These are phyloP conservation scores for Hirtodrosophila confusa DNA, from an alignment of 2,888 invertebrate genomes.

Conservation along the genomic window DNA sequence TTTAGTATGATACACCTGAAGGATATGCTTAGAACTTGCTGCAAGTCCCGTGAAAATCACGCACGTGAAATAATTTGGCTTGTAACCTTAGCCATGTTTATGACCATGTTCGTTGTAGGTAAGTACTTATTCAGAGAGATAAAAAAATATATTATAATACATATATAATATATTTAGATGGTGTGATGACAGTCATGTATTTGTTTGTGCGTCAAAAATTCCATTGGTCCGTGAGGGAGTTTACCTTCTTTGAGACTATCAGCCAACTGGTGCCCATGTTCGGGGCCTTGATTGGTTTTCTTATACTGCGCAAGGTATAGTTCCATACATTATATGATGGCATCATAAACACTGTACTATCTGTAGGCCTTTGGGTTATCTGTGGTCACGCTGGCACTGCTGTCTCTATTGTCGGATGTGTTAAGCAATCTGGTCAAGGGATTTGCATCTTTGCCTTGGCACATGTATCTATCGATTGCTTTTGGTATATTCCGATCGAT, in stretches of 20 bases:
- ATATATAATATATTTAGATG: slow-evolving; percentile 61
- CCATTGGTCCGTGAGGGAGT: slow-evolving; percentile 88
- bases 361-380: slow-evolving; percentile 75
- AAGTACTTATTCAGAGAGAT: slow-evolving; percentile 15
- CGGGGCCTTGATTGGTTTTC: slow-evolving; percentile 87
- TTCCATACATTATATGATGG: neutral
- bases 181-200: slow-evolving; percentile 85
- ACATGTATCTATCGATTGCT: slow-evolving; percentile 77
- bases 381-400: slow-evolving; percentile 75
- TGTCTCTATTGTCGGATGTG: slow-evolving; percentile 75
- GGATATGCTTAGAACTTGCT: slow-evolving; percentile 81
- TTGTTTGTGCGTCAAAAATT: slow-evolving; percentile 88
- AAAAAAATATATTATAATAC: too few species aligned
- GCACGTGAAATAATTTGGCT: slow-evolving; percentile 82
- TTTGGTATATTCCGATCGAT: slow-evolving; percentile 76
- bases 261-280: slow-evolving; percentile 85
- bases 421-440: slow-evolving; percentile 73
- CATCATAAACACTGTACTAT: neutral
- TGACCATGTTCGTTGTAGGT: slow-evolving; percentile 80
- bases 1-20: slow-evolving; percentile 72
- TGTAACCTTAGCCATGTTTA: slow-evolving; percentile 77
- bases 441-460: slow-evolving; percentile 78
- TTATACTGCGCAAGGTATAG: slow-evolving; percentile 85
- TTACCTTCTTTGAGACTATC: slow-evolving; percentile 86
- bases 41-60: slow-evolving; percentile 76